Conservation (phyloP, 23 tunicate species). For the Styela clava region DNA sequence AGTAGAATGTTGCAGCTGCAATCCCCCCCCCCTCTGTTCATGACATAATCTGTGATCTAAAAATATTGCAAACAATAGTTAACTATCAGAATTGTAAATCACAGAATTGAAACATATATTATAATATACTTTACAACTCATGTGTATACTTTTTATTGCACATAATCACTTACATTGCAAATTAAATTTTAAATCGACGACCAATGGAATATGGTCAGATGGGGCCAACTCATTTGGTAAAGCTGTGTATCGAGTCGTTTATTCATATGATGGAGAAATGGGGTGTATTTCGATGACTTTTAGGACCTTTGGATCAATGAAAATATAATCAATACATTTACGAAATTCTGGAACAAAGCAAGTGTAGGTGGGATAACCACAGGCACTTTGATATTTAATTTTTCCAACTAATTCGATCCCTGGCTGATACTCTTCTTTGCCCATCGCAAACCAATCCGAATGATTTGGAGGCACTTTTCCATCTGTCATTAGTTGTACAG, state of each 20-base stretch:
- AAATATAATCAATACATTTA: not conserved
- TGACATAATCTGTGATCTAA: no score
- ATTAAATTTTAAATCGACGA: not conserved
- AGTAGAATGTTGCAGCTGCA: no score
- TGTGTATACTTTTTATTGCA: no score
- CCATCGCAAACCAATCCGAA: conserved; percentile 79
- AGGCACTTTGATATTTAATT: not conserved
- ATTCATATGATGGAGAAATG: not conserved
- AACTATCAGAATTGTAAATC: no score
- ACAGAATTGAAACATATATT: no score
- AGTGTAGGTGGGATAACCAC: not conserved
- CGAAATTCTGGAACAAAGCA: not conserved
- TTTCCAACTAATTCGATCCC: not conserved
- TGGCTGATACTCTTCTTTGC: not conserved
- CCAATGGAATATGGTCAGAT: not conserved
- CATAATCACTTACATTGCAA: no score
- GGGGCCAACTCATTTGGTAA: not conserved
- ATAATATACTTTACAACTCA: no score
- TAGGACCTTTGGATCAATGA: not conserved
- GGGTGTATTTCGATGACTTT: not conserved
- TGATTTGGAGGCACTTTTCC: conserved; percentile 69
- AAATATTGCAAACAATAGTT: no score
- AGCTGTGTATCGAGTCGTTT: not conserved
- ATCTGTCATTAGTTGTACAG: conserved; percentile 38
- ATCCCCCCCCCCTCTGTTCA: no score